Conservation (phyloP, 2,113 vertebrate species). For the Okapia johnstoni region DNA sequence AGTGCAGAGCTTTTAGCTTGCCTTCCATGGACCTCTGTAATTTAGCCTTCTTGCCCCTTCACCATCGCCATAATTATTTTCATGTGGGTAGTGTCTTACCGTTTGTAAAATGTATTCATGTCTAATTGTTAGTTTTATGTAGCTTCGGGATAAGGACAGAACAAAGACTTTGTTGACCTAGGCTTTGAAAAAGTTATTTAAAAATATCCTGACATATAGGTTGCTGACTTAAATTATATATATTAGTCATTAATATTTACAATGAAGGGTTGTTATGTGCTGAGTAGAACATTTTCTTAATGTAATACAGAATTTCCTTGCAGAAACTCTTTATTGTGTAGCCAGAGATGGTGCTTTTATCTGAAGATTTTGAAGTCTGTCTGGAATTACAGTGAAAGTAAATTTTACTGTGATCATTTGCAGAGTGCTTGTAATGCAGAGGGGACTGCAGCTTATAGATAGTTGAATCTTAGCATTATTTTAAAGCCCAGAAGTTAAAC, state of each 20-base stretch:
- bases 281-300: not conserved
- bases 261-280: not conserved
- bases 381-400: not conserved
- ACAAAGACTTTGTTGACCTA: not conserved
- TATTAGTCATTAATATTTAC: not conserved
- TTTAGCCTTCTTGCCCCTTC: not conserved
- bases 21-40: not conserved
- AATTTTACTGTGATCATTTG: not conserved
- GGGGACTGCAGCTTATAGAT: not conserved
- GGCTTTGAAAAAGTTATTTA: not conserved
- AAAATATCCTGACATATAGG: not conserved
- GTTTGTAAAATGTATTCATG: not conserved
- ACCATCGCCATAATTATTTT: not conserved
- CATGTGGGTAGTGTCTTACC: not conserved
- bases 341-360: not conserved
- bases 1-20: not conserved
- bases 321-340: conserved; percentile 17
- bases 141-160: not conserved
- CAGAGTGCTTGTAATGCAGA: not conserved
- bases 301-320: not conserved
- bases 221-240: not conserved
- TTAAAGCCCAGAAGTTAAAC: not conserved
- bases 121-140: not conserved
- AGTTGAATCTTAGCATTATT: not conserved
- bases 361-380: not conserved